A percentile compares a stretch with the other conserved stretches of the same genome.
Conservation (phyloP, 2,797 vertebrate genomes). For the Betta splendens region DNA sequence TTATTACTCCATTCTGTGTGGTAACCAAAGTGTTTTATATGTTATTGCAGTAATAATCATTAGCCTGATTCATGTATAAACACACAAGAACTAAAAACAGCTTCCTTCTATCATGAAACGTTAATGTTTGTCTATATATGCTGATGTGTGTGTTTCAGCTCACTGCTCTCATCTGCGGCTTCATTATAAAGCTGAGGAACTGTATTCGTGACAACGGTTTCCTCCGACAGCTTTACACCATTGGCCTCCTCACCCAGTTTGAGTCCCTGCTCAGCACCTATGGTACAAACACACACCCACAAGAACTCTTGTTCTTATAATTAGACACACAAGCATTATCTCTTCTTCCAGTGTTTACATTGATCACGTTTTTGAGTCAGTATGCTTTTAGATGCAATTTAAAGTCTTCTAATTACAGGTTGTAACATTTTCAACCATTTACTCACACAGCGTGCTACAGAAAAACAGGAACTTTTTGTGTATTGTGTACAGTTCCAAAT, state of each 20-base stretch:
- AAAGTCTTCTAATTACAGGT: too few relatives aligned
- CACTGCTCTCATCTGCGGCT: constrained; percentile 94
- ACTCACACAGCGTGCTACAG: too few relatives aligned
- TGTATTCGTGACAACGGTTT: constrained; percentile 94
- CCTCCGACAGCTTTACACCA: constrained; percentile 95
- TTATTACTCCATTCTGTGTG: too few relatives aligned
- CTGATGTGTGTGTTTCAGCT: constrained; percentile 77
- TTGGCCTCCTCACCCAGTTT: constrained; percentile 94
- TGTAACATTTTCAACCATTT: too few relatives aligned
- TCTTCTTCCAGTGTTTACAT: too few relatives aligned
- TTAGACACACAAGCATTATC: background rate
- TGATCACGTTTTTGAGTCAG: too few relatives aligned
- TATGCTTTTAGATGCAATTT: too few relatives aligned
- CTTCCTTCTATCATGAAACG: background rate
- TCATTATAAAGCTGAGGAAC: constrained; percentile 96
- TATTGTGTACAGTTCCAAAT: too few relatives aligned
- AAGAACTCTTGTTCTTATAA: background rate
- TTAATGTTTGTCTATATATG: background rate
- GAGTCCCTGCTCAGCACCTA: constrained; percentile 98
- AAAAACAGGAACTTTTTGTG: too few relatives aligned
- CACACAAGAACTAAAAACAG: background rate
- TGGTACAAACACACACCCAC: constrained; percentile 73
- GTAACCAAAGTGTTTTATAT: background rate
- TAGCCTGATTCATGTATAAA: background rate
- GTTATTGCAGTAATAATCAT: background rate